Base-by-base conservation (phyloP, 1,140 invertebrate genomes). In the Hermetia illucens region DNA sequence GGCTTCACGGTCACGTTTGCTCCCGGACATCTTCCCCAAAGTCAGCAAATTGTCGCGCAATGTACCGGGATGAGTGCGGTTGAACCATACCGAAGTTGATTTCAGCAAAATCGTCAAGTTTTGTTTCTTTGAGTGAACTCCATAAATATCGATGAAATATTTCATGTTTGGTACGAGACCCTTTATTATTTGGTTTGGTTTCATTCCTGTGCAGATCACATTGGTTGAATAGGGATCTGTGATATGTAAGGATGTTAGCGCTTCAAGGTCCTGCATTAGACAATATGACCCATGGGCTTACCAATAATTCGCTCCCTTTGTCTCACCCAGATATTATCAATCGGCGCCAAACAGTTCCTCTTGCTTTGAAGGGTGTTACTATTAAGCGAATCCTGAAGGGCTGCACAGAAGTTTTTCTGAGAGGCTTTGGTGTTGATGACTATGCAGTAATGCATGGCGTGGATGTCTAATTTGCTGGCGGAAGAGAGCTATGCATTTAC, bases 401-500 rank as follows among this genome's bases (percentile, higher is more conserved):
- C 53, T 35, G 50, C 44, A 17, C 57, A 60, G 36, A 60, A 59
- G 36, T 46, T 50, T 21, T 46, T 47, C 17, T 44, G 37, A 4
- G 38, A 20, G 8, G 25, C 9, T 44, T 21, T 2, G 33, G 45
- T 36, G n/a, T 48, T 52, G 2, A 60, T 42, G 2, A 59, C 50
- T 38, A 60, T 29, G 12, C 57, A 60, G 38, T 60, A 60, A 39
- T 59, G 54, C 44, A 60, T 49, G 8, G 51, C 56, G 40, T 59
- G 49, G 16, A 46, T 54, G 35, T 60, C 57, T 6, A 56, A 47
- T 45, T 60, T 60, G 24, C 46, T 48, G 27, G 4, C 4, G 12
- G 21, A 25, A 13, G 13, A 27, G 24, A 27, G 24, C 24, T 27
- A 27, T n/a, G 24, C 8, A 13, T 27, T 27, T 27, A 13, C 13